Conservation (phyloP, 2,113 vertebrate species). For the Eleginops maclovinus region DNA sequence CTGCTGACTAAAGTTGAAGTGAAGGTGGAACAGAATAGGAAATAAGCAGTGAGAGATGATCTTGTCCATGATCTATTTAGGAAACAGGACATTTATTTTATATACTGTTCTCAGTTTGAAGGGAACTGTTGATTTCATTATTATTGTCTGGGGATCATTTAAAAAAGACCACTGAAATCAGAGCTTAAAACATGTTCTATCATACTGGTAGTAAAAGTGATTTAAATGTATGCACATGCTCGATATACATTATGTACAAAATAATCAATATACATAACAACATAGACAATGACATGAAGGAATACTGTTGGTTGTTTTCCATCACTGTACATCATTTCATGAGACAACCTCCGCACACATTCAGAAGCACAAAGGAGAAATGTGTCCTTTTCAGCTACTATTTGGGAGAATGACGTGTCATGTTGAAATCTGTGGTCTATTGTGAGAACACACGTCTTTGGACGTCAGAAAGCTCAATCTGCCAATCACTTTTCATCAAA, state of each 20-base stretch:
- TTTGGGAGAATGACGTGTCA: conserved; percentile 21
- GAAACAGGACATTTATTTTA: conserved; percentile 6
- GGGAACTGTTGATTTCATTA: conserved; percentile 6
- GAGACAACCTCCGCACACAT: conserved; percentile 9
- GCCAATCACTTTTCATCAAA: conserved; percentile 26
- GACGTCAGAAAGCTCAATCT: conserved; percentile 41
- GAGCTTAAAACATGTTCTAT: conserved; percentile 56
- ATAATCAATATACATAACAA: conserved; percentile 73
- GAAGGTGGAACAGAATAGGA: background rate
- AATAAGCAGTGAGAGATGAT: background rate
- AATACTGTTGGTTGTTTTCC: conserved; percentile 71
- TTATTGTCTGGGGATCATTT: conserved; percentile 5
- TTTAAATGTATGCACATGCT: conserved; percentile 80
- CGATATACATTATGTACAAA: conserved; percentile 82
- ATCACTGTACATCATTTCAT: conserved; percentile 48
- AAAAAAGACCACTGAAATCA: conserved; percentile 26
- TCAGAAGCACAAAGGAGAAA: conserved; percentile 15
- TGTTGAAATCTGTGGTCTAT: conserved; percentile 16
- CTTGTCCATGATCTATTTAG: background rate
- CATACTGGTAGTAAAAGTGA: conserved; percentile 66
- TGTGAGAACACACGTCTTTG: conserved; percentile 11
- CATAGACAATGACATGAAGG: conserved; percentile 60
- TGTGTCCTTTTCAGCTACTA: conserved; percentile 28
- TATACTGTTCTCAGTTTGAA: conserved; percentile 8
- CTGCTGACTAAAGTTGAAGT: conserved; percentile 1